phyloP scores from a whole-genome alignment of 2,888 invertebrate genomes.

The Rhagonycha fulva region DNA sequence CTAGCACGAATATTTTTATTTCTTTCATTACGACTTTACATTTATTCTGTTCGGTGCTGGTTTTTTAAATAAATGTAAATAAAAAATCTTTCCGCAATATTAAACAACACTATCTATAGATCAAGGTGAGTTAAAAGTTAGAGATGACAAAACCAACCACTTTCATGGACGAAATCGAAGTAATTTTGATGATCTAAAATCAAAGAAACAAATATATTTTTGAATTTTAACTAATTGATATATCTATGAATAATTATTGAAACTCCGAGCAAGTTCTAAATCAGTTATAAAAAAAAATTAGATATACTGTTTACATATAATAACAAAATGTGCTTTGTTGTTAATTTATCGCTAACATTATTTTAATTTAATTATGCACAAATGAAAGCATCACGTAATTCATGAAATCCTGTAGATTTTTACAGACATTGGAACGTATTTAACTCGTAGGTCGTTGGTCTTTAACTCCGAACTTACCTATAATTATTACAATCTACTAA shows the following conservation, averaged over 20 bases:
- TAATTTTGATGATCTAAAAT: background rate
- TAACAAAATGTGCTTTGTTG: background rate
- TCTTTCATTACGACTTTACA: background rate
- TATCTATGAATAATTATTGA: too few species aligned
- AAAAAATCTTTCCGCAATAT: background rate
- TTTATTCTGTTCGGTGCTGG: background rate
- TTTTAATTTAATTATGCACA: background rate
- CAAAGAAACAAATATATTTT: too few species aligned
- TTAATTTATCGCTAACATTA: background rate
- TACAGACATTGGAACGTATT: background rate
- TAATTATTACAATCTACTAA: background rate
- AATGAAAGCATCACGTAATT: background rate
- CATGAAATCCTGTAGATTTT: background rate
- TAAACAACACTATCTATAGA: background rate
- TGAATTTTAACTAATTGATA: too few species aligned
- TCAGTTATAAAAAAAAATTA: background rate
- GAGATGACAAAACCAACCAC: background rate
- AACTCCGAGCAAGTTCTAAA: background rate
- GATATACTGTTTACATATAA: background rate
- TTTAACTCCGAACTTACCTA: background rate
- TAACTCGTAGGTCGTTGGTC: background rate
- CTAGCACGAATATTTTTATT: background rate
- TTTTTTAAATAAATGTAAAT: background rate
- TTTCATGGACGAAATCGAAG: background rate
- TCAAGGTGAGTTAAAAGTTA: background rate